Evolutionary conservation across 2,888 invertebrate species (phyloP).

Genomic region (Imbricaverruca yamaguchii): DNA sequence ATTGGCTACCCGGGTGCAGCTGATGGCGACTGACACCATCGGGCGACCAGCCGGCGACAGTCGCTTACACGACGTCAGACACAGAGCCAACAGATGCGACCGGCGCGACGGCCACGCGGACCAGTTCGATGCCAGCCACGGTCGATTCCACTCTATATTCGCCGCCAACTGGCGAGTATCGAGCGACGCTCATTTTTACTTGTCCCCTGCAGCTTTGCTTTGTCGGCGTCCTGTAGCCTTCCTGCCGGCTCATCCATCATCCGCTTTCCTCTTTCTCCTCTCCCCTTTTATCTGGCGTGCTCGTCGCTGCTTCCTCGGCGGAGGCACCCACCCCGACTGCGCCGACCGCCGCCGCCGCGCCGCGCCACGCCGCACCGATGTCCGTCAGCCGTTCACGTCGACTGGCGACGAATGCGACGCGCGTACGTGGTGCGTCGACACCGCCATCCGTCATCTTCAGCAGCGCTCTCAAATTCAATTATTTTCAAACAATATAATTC

Average conservation of each 20-base stretch:
- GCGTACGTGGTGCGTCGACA: neutral
- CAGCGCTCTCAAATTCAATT: constrained; percentile 13
- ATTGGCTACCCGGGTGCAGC: no score
- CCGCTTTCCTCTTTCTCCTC: constrained; percentile 3
- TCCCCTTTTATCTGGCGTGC: constrained; percentile 18
- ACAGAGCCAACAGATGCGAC: neutral
- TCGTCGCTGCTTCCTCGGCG: constrained; percentile 12
- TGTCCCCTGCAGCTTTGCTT: constrained; percentile 21
- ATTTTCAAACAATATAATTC: constrained; percentile 21
- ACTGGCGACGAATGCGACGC: constrained; percentile 3
- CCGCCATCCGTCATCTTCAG: constrained; percentile 2
- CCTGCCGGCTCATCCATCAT: constrained; percentile 17
- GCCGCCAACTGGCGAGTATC: neutral
- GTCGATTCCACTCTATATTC: neutral
- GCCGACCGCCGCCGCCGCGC: neutral
- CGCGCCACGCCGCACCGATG: neutral
- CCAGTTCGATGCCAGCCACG: neutral
- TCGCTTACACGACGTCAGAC: neutral
- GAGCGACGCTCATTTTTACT: constrained; percentile 8
- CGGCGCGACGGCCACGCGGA: neutral
- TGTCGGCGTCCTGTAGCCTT: constrained; percentile 20
- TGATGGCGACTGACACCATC: no score
- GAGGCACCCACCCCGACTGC: neutral
- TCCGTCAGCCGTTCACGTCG: neutral
- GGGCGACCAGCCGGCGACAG: no score